These are phyloP conservation scores for Lota lota DNA, from an alignment of 2,113 vertebrate genomes.

Conservation along the genomic window DNA sequence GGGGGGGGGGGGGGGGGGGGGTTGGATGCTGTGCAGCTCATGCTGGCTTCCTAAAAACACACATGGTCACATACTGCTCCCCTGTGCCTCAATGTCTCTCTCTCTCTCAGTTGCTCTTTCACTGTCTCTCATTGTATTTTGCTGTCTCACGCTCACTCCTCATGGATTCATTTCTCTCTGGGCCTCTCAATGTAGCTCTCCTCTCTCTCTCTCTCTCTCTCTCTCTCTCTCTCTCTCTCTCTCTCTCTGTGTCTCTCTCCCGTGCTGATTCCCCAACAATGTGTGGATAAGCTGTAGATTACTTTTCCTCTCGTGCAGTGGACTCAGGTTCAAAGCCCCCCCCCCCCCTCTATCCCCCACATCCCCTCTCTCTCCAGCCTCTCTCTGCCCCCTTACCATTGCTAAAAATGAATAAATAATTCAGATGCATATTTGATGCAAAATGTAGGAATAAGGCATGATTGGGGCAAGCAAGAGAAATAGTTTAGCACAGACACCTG, in stretches of 20 bases:
- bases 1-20: no score
- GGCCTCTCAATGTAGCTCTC: background rate
- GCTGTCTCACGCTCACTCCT: background rate
- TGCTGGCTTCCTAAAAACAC: background rate
- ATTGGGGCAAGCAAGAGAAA: no score
- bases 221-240: conserved; percentile 20
- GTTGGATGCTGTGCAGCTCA: conserved; percentile 35
- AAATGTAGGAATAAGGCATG: no score
- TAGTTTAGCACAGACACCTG: no score
- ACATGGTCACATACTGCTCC: background rate
- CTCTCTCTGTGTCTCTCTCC: conserved; percentile 22
- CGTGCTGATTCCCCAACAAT: no score
- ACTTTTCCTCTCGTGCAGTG: conserved; percentile 60
- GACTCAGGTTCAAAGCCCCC: conserved; percentile 17
- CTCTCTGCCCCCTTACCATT: conserved; percentile 39
- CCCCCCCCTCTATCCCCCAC: background rate
- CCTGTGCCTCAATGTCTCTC: background rate
- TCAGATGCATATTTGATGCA: no score
- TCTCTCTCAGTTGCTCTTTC: background rate
- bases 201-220: conserved; percentile 5
- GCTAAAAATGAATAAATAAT: conserved; percentile 24
- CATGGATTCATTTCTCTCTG: no score
- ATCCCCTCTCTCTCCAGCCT: background rate
- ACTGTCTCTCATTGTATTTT: background rate
- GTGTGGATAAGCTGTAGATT: conserved; percentile 48